Conservation (phyloP, 1,140 invertebrate genomes). For the Alviniconcha marisindica region DNA sequence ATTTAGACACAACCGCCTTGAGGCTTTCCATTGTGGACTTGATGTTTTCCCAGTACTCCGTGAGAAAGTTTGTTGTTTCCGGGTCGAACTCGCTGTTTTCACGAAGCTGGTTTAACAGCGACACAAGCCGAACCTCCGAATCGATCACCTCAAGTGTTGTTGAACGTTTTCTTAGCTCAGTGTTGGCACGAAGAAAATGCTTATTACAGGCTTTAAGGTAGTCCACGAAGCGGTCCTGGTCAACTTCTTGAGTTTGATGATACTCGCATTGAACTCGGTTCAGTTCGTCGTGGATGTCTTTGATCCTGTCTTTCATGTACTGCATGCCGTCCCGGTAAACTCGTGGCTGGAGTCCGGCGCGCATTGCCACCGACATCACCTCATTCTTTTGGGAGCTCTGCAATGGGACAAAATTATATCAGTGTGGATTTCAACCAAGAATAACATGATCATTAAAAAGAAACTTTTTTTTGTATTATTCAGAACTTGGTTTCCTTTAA, state of each 20-base stretch:
- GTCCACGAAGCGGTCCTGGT: conserved; percentile 54
- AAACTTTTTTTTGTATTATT: too few relatives aligned
- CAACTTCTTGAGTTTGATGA: conserved; percentile 46
- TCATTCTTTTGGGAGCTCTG: conserved; percentile 4
- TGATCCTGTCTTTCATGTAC: conserved; percentile 61
- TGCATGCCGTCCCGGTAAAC: conserved; percentile 69
- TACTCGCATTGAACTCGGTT: conserved; percentile 51
- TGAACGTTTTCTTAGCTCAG: conserved; percentile 62
- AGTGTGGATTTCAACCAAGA: too few relatives aligned
- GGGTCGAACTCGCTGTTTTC: conserved; percentile 53
- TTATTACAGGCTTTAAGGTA: conserved; percentile 64
- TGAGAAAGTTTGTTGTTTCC: conserved; percentile 60
- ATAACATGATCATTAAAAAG: too few relatives aligned
- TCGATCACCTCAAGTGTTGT: conserved; percentile 67
- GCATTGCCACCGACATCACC: conserved; percentile 52
- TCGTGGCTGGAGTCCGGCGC: conserved; percentile 59
- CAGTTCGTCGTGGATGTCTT: conserved; percentile 58
- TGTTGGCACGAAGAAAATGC: conserved; percentile 65
- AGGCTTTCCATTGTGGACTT: conserved; percentile 60
- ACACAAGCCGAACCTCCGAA: conserved; percentile 63
- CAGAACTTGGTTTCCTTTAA: too few relatives aligned
- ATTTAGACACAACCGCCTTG: conserved; percentile 58
- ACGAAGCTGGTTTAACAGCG: conserved; percentile 65
- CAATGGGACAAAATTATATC: background rate
- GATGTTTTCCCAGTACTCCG: conserved; percentile 69